Base-by-base conservation (phyloP, 2,888 invertebrate genomes). In the Meteorus cinctellus region DNA sequence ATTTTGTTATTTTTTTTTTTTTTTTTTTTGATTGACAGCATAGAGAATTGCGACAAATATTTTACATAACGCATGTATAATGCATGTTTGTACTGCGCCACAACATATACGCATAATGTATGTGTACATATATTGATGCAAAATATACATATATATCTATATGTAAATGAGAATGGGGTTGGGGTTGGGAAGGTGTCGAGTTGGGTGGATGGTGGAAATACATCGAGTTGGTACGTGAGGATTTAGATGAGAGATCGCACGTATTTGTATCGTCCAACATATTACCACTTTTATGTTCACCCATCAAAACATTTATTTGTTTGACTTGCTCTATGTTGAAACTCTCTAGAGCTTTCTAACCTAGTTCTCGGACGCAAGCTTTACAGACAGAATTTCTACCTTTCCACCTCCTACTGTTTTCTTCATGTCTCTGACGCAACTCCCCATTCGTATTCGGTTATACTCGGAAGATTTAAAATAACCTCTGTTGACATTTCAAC, bases 221-320 rank as follows among this genome's bases (percentile, higher is more conserved):
- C 83, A 85, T 84, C 79, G 83, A 79, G 79, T 74, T 78, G 73
- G 80, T 82, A 83, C 84, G 84, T 83, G 85, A 83, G 83, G 82
- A 84, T 84, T 85, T 82, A 80, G 82, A 82, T 82, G 85, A 85
- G 82, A 84, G 83, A 86, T 85, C 83, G 82, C 79, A 75, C 81
- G 84, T 84, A 85, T 86, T 86, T 84, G 84, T 86, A 84, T 82
- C 82, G 83, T 85, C 85, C 84, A 84, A 86, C 86, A 86, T 84
- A 85, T 85, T 85, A 86, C 83, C 82, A 85, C 84, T 85, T 87
- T 87, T 83, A 84, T 83, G 84, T 82, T 83, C 84, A 84, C 81
- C 85, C 84, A 85, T 85, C 85, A 82, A 81, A 84, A 84, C 83
- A 82, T 84, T 86, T 84, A 85, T 86, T 85, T 83, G 84, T 84